Evolutionary conservation across 2,888 invertebrate species (phyloP).

Genomic region (Ametastegia equiseti): DNA sequence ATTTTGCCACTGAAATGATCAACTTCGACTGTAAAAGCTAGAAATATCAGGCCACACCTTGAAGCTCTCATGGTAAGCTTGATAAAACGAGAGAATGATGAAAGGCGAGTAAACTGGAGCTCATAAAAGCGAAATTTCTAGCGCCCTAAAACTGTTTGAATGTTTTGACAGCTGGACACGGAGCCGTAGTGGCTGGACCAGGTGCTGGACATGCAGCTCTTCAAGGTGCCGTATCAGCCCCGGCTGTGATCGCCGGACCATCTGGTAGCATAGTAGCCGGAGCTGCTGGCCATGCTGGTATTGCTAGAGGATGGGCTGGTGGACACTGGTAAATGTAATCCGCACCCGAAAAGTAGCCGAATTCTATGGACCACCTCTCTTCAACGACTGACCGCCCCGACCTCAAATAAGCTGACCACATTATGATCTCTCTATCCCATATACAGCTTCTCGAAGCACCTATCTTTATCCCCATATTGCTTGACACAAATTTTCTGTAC

Average conservation of each 20-base stretch:
- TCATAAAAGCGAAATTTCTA: background rate
- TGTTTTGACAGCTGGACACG: constrained; percentile 60
- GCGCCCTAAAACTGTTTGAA: background rate
- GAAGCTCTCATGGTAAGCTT: too few relatives aligned
- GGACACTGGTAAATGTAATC: constrained; percentile 61
- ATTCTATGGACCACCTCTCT: background rate
- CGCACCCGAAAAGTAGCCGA: background rate
- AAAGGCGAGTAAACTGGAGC: background rate
- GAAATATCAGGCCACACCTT: too few relatives aligned
- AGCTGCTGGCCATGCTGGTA: constrained; percentile 60
- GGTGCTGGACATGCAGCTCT: constrained; percentile 67
- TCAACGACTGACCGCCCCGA: constrained; percentile 40
- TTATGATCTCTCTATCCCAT: background rate
- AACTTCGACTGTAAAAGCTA: too few relatives aligned
- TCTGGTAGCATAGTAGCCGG: constrained; percentile 72
- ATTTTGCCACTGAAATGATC: too few relatives aligned
- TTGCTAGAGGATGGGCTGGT: constrained; percentile 61
- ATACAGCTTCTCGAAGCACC: background rate
- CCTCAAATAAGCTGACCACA: constrained; percentile 44
- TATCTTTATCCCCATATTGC: background rate
- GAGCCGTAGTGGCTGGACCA: constrained; percentile 70
- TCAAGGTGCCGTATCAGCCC: constrained; percentile 69
- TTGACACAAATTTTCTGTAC: constrained; percentile 9
- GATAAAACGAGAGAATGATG: too few relatives aligned
- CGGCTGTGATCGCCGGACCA: constrained; percentile 71